Percentiles rank a stretch among this genome's conserved stretches.
Evolutionary conservation across 2,888 invertebrate species (phyloP).

Genomic region (Drosophila paranaensis): DNA sequence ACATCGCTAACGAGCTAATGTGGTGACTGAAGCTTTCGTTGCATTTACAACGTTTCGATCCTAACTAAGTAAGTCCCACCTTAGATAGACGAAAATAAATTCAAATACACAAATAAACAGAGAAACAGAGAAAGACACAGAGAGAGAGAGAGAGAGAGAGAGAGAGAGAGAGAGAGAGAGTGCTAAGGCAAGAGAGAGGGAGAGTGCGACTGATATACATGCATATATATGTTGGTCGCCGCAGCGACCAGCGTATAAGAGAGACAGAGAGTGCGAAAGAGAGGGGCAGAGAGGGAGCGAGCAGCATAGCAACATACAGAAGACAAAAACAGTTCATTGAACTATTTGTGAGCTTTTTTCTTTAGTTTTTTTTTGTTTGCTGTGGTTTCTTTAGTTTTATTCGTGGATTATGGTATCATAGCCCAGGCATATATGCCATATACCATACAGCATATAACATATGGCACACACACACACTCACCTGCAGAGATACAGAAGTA

Average conservation of each 20-base stretch:
- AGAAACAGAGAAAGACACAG: slow-evolving; percentile 42
- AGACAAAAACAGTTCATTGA: slow-evolving; percentile 78
- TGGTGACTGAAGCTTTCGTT: slow-evolving; percentile 47
- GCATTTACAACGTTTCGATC: slow-evolving; percentile 45
- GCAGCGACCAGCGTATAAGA: slow-evolving; percentile 23
- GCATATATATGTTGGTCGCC: slow-evolving; percentile 17
- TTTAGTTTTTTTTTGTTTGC: slow-evolving; percentile 63
- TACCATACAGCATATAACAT: slow-evolving; percentile 47
- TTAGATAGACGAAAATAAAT: slow-evolving; percentile 60
- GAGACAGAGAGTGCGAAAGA: slow-evolving; percentile 28
- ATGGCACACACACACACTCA: slow-evolving; percentile 29
- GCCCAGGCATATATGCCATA: slow-evolving; percentile 46
- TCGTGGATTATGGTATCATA: slow-evolving; percentile 82
- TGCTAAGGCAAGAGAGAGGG: slow-evolving; percentile 13
- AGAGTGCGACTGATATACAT: slow-evolving; percentile 38
- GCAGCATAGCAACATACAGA: slow-evolving; percentile 75
- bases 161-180: slow-evolving; percentile 7
- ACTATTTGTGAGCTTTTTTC: slow-evolving; percentile 81
- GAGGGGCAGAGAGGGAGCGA: slow-evolving; percentile 27
- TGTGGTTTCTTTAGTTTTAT: slow-evolving; percentile 79
- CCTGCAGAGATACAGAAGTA: slow-evolving; percentile 7
- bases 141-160: slow-evolving; percentile 18
- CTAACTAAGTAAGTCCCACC: slow-evolving; percentile 46
- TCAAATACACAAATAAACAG: slow-evolving; percentile 69
- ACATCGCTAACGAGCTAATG: slow-evolving; percentile 17